Percentiles rank a stretch among this genome's conserved stretches.
Conservation (phyloP, 1,140 invertebrate genomes). For the Bombus terrestris region DNA sequence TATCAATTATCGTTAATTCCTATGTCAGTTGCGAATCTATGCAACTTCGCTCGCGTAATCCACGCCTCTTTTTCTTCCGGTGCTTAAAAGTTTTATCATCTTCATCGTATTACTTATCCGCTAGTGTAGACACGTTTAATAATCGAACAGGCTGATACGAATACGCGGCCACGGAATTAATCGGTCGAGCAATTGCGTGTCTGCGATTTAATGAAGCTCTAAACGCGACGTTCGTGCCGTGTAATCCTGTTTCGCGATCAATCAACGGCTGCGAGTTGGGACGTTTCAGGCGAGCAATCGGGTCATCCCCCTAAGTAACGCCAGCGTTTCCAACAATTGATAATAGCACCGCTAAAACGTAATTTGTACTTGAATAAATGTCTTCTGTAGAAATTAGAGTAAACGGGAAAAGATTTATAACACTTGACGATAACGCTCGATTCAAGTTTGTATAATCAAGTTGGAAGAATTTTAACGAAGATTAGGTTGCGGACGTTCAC, state of each 20-base stretch:
- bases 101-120: neutral
- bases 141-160: slow-evolving; percentile 19
- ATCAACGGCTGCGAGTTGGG: slow-evolving; percentile 16
- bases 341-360: neutral
- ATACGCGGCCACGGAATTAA: slow-evolving; percentile 16
- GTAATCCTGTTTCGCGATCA: slow-evolving; percentile 40
- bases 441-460: neutral
- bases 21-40: neutral
- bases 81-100: no score
- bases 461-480: neutral
- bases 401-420: neutral
- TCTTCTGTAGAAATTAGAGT: no score
- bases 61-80: neutral
- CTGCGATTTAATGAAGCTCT: slow-evolving; percentile 31
- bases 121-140: neutral
- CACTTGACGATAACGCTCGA: no score
- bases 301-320: neutral
- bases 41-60: neutral
- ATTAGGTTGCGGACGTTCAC: no score
- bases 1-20: slow-evolving; percentile 25
- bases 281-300: neutral
- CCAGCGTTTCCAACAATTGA: neutral
- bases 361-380: neutral
- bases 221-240: slow-evolving; percentile 17
- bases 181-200: slow-evolving; percentile 25